phyloP scores from a whole-genome alignment of 2,888 invertebrate species.

The Liopterus haemorrhoidalis region DNA sequence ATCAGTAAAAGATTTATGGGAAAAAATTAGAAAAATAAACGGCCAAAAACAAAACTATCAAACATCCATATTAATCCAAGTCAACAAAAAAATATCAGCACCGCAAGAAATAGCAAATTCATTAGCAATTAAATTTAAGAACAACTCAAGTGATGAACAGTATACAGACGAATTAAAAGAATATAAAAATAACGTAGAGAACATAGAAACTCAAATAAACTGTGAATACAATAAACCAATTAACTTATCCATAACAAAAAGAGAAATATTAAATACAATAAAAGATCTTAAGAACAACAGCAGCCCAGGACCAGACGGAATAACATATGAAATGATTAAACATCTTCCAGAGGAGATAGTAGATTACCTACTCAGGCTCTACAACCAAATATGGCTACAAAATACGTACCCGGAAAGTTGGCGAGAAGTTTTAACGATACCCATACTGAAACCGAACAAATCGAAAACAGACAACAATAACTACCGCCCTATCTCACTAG shows the following conservation, averaged over 20 bases:
- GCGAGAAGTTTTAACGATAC: conserved; percentile 8
- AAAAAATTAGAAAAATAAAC: no score
- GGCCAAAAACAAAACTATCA: no score
- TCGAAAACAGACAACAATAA: conserved; percentile 3
- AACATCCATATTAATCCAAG: no score
- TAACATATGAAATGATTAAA: conserved; percentile 10
- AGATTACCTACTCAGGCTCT: neutral
- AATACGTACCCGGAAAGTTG: conserved; percentile 5
- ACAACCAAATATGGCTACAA: conserved; percentile 6
- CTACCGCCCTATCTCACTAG: conserved; percentile 15
- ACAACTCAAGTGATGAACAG: no score
- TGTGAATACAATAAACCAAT: neutral
- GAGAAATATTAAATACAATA: neutral
- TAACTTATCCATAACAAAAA: neutral
- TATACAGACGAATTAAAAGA: no score
- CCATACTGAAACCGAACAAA: conserved; percentile 11
- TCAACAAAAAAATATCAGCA: no score
- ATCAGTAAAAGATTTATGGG: no score
- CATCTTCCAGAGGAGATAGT: neutral
- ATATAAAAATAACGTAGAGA: no score
- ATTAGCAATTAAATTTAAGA: no score
- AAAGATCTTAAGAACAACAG: conserved; percentile 1
- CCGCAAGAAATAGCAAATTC: no score
- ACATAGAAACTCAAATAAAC: no score
- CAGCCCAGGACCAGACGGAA: conserved; percentile 7